phyloP scores from a whole-genome alignment of 2,113 vertebrate genomes.

The Scophthalmus maximus region DNA sequence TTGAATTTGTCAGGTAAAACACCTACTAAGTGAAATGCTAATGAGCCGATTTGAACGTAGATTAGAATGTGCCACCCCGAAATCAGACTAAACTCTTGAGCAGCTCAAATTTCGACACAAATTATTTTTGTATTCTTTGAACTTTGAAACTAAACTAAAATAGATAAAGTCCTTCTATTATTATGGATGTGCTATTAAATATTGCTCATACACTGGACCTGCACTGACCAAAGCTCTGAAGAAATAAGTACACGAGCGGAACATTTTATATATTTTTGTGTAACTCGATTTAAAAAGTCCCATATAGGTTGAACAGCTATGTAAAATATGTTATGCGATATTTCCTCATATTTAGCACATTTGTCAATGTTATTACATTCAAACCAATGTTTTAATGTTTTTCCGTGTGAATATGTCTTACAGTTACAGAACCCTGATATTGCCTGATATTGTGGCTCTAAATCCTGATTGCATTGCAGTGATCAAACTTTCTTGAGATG shows the following conservation, averaged over 20 bases:
- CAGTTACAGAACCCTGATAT: conserved; percentile 6
- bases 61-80: not conserved
- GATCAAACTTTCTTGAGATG: conserved; percentile 1
- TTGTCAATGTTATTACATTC: not conserved
- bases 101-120: not conserved
- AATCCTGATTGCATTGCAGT: conserved; percentile 15
- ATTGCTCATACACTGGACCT: not conserved
- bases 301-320: not conserved
- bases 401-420: not conserved
- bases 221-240: too few species aligned
- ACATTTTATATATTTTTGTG: too few species aligned
- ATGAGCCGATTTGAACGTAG: not conserved
- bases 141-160: not conserved
- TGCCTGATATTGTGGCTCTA: conserved; percentile 7
- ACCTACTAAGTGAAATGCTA: not conserved
- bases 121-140: not conserved
- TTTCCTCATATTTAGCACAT: not conserved
- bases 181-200: not conserved
- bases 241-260: too few species aligned
- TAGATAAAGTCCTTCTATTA: not conserved
- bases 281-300: too few species aligned
- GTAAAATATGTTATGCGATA: not conserved
- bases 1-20: conserved; percentile 1
- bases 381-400: not conserved
- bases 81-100: conserved; percentile 2